These are phyloP conservation scores for Zosterops lateralis DNA, from an alignment of 2,113 vertebrate genomes.

Conservation along the genomic window DNA sequence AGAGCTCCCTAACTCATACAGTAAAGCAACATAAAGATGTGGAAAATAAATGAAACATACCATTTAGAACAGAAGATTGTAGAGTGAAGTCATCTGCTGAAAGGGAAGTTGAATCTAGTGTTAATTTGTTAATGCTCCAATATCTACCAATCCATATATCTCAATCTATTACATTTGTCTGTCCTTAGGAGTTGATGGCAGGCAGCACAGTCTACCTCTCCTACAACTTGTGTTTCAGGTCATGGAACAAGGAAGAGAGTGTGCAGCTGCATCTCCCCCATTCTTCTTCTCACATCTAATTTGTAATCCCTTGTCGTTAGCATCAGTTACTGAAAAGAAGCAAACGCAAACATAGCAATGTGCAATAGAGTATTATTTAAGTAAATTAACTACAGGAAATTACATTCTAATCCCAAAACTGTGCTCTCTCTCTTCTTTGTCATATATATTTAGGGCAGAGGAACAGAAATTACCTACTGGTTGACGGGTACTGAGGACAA, in stretches of 20 bases:
- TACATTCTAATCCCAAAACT: neutral
- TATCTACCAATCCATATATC: neutral
- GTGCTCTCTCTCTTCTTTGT: conserved; percentile 29
- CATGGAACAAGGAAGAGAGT: neutral
- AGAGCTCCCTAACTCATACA: neutral
- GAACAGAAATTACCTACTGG: conserved; percentile 95
- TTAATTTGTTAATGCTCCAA: neutral
- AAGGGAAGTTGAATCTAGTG: neutral
- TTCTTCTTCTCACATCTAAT: neutral
- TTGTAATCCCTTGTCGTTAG: neutral
- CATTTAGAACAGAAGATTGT: neutral
- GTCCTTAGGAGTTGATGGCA: neutral
- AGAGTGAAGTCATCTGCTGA: neutral
- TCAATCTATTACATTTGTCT: neutral
- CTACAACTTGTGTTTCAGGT: neutral
- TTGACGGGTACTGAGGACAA: conserved; percentile 86
- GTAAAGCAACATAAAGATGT: neutral
- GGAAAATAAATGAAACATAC: neutral
- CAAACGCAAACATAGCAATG: neutral
- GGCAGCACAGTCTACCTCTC: neutral
- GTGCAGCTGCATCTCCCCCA: neutral
- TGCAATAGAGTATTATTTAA: neutral
- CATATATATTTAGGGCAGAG: conserved; percentile 83
- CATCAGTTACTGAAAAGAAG: neutral
- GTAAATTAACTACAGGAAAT: neutral